Conservation (phyloP, 2,888 invertebrate species). For the Tetrapedia diversipes region DNA sequence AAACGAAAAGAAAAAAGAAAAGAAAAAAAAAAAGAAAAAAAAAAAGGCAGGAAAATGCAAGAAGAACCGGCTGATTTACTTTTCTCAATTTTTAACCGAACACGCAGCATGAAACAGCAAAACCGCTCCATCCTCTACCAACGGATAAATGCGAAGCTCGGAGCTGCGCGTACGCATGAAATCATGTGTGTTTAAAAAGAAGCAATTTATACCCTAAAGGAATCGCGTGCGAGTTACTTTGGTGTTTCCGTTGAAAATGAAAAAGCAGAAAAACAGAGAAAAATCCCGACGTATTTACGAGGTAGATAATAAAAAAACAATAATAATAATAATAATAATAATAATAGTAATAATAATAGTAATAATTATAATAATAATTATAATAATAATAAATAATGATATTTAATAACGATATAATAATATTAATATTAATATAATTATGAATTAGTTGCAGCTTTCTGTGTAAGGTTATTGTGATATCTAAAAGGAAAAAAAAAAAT, state of each 20-base stretch:
- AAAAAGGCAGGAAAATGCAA: not conserved
- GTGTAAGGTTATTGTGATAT: slow-evolving; percentile 82
- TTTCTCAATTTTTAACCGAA: slow-evolving; percentile 27
- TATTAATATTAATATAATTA: slow-evolving; percentile 49
- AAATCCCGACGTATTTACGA: slow-evolving; percentile 64
- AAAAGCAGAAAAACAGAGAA: slow-evolving; percentile 26
- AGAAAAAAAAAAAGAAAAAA: not conserved
- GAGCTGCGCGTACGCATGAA: slow-evolving; percentile 26
- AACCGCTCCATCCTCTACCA: slow-evolving; percentile 42
- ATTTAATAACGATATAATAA: slow-evolving; percentile 52
- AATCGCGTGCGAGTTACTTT: slow-evolving; percentile 52
- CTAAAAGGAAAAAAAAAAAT: slow-evolving; percentile 71
- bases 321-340: slow-evolving; percentile 38
- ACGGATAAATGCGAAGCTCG: slow-evolving; percentile 35
- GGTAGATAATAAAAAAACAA: slow-evolving; percentile 55
- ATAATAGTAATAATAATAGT: slow-evolving; percentile 54
- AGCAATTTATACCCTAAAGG: slow-evolving; percentile 35
- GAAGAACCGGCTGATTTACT: slow-evolving; percentile 17
- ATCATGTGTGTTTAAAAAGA: slow-evolving; percentile 18
- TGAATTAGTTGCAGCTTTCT: slow-evolving; percentile 80
- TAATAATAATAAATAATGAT: slow-evolving; percentile 56
- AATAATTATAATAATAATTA: slow-evolving; percentile 53
- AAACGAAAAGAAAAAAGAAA: not conserved
- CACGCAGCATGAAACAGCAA: slow-evolving; percentile 14
- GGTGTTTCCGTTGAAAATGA: slow-evolving; percentile 56